Conservation (phyloP, 1,140 invertebrate genomes). For the Panagrolaimus sp. region DNA sequence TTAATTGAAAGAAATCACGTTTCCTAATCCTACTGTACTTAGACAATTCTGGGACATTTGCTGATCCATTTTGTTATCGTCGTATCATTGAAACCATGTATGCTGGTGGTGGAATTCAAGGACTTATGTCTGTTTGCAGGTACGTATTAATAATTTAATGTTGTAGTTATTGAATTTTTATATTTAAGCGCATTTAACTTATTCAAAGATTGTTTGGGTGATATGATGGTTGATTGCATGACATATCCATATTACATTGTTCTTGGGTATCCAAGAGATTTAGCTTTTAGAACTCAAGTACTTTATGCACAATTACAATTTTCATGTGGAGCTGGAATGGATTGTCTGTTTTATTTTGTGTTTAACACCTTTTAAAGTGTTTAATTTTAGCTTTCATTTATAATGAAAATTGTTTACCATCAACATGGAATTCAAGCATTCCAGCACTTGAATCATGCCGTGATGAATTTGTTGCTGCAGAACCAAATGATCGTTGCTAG, state of each 20-base stretch:
- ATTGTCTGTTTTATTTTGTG: not conserved
- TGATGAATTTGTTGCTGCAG: not conserved
- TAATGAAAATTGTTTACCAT: not conserved
- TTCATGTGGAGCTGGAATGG: slow-evolving; percentile 2
- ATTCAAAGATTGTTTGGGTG: slow-evolving; percentile 5
- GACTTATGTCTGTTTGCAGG: slow-evolving; percentile 1
- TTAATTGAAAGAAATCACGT: not conserved
- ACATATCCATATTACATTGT: not conserved
- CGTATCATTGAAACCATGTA: not conserved
- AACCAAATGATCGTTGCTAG: slow-evolving; percentile 3
- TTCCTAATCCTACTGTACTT: not conserved
- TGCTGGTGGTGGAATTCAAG: slow-evolving; percentile 1
- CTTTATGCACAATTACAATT: slow-evolving; percentile 5
- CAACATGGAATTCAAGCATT: not conserved
- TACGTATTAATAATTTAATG: not conserved
- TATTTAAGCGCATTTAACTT: not conserved
- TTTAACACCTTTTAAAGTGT: not conserved
- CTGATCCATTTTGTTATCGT: not conserved
- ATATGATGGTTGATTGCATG: not conserved
- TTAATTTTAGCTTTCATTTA: not conserved
- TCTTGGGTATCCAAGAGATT: not conserved
- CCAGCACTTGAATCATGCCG: not conserved
- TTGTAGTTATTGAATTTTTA: not conserved
- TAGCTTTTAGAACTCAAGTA: not conserved
- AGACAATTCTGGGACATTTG: not conserved